These are phyloP conservation scores for Anodontia alba DNA, from an alignment of 2,888 invertebrate genomes.

Conservation along the genomic window DNA sequence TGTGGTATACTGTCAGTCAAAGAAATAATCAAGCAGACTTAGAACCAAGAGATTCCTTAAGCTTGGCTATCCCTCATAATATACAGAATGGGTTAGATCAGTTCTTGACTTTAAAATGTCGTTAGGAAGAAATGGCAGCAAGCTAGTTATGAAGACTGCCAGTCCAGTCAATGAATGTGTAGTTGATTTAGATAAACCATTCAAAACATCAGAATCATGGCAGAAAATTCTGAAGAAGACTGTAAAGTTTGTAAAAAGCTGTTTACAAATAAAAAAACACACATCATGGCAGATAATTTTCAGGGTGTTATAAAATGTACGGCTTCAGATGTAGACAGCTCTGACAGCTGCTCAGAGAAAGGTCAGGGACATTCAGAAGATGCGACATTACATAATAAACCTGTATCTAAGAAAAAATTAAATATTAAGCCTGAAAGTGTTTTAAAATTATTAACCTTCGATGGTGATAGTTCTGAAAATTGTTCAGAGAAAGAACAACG, in stretches of 20 bases:
- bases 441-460: neutral
- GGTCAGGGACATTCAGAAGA: neutral
- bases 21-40: too few relatives aligned
- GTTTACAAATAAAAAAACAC: neutral
- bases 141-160: too few relatives aligned
- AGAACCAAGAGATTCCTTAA: too few relatives aligned
- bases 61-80: too few relatives aligned
- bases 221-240: neutral
- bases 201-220: neutral
- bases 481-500: neutral
- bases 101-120: too few relatives aligned
- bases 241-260: constrained; percentile 4
- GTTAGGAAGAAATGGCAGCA: too few relatives aligned
- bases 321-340: constrained; percentile 14
- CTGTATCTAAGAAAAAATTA: neutral
- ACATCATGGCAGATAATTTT: neutral
- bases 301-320: neutral
- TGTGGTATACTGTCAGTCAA: too few relatives aligned
- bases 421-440: neutral
- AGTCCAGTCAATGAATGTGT: neutral
- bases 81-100: too few relatives aligned
- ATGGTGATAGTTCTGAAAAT: neutral
- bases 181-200: neutral
- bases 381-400: neutral
- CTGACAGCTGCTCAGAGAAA: neutral